phyloP scores from a whole-genome alignment of 2,797 vertebrate species.

The Tauraco hartlaubi region DNA sequence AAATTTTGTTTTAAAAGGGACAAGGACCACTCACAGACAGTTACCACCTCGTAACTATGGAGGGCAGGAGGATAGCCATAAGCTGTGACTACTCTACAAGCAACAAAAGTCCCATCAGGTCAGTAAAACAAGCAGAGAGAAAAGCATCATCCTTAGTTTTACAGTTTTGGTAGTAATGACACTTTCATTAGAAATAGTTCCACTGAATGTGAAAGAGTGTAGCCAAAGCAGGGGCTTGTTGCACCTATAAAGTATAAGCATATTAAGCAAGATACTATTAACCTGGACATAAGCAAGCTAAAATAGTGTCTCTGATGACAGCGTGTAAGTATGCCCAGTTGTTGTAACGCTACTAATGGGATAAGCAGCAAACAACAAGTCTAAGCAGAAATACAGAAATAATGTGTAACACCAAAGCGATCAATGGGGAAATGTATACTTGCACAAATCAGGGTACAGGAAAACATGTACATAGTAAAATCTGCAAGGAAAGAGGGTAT shows the following conservation, averaged over 20 bases:
- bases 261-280: background rate
- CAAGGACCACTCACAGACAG: background rate
- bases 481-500: background rate
- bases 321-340: background rate
- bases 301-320: background rate
- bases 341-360: background rate
- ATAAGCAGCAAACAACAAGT: background rate
- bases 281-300: background rate
- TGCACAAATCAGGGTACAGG: background rate
- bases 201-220: background rate
- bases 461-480: background rate
- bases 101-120: background rate
- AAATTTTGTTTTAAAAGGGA: background rate
- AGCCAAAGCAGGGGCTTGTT: background rate
- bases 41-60: rapidly evolving
- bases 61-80: background rate
- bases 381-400: background rate
- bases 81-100: background rate
- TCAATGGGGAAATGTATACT: background rate
- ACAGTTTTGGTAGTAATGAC: background rate
- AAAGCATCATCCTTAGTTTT: background rate
- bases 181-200: background rate
- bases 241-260: background rate
- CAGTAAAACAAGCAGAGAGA: background rate
- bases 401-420: background rate